Conservation (phyloP, 2,797 vertebrate species). For the Hoplostethus mediterraneus region DNA sequence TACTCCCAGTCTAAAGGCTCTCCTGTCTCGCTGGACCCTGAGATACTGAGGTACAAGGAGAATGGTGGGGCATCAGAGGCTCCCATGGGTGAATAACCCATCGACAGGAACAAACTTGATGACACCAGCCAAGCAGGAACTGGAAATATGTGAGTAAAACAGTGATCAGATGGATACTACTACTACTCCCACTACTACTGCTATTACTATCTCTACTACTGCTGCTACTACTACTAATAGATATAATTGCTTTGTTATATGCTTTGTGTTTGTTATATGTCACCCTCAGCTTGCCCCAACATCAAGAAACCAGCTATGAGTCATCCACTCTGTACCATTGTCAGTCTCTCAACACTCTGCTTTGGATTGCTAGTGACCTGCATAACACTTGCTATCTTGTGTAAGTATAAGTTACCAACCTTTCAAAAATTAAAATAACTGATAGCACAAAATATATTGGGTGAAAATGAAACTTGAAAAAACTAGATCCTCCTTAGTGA, state of each 20-base stretch:
- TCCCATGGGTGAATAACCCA: constrained; percentile 30
- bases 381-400: constrained; percentile 45
- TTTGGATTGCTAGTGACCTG: constrained; percentile 39
- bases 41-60: not conserved
- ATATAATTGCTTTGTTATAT: not conserved
- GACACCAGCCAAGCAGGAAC: constrained; percentile 36
- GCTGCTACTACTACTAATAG: no score
- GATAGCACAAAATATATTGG: no score
- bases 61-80: constrained; percentile 36
- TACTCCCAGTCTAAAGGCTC: not conserved
- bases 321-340: not conserved
- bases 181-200: no score
- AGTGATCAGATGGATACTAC: not conserved
- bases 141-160: constrained; percentile 33
- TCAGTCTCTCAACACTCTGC: constrained; percentile 30
- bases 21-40: not conserved
- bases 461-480: no score
- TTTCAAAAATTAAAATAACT: no score
- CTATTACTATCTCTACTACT: no score
- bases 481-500: not conserved
- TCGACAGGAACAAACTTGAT: not conserved
- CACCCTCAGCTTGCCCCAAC: constrained; percentile 3
- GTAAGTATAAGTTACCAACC: constrained; percentile 37
- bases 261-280: constrained; percentile 8
- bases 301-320: not conserved